Evolutionary conservation across 2,888 invertebrate genomes (phyloP), one percentile per base, ranked within the genome.

Genomic region (Serrognathus titanus): DNA sequence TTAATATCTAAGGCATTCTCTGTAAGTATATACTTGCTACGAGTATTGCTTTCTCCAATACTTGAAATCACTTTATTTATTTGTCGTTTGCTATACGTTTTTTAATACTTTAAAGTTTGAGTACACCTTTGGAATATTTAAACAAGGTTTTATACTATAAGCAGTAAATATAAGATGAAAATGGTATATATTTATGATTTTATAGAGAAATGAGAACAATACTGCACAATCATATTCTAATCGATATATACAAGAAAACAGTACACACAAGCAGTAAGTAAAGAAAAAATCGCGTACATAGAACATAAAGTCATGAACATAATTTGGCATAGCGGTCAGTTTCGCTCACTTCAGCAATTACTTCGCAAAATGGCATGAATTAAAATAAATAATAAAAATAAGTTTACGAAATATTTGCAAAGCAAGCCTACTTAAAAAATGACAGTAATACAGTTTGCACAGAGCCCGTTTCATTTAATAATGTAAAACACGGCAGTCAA

Each of bases 281-380:
- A 60, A 53, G 48, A 51, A 61, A 43, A 54, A 58, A 60, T 53
- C 12, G 53, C 41, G 58, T 62, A 54, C 52, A 61, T 50, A 60
- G 53, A 59, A 57, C 47, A 52, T 49, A 57, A n/a, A n/a, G 62
- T 59, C 55, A 59, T 31, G 24, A 52, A 61, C 61, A 53, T 59
- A 53, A 69, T 67, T 66, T 68, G 68, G 68, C 68, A 65, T 69
- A 64, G 68, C 68, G 68, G 66, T 69, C 65, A 58, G 61, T 57
- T 65, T 58, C 10, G 43, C 43, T n/a, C 52, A 59, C 49, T 60
- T 53, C 56, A 20, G 12, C 20, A 43, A 43, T 43, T 43, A 43
- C 43, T 43, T 43, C 20, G 43, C 43, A 43, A 43, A 43, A 43
- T 43, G 43, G 24, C 24, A 43, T 43, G 13, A 43, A 31, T 31